Conservation (phyloP, 2,797 vertebrate species). For the Clarias laeviceps region DNA sequence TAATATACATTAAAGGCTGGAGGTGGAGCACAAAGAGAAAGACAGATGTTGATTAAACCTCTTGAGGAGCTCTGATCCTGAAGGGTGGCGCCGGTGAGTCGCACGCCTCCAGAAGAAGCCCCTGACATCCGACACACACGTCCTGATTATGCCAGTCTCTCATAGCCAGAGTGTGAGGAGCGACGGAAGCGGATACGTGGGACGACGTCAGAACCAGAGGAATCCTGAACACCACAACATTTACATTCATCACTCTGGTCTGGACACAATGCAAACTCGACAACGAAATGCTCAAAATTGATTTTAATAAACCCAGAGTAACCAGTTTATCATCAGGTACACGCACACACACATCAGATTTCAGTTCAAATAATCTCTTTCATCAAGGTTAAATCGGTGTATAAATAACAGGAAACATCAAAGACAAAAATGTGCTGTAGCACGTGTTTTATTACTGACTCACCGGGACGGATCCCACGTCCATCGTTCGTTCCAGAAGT, state of each 20-base stretch:
- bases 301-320: background rate
- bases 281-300: background rate
- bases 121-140: slow-evolving; percentile 56
- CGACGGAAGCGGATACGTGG: background rate
- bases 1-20: background rate
- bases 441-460: background rate
- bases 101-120: slow-evolving; percentile 51
- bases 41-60: slow-evolving; percentile 48
- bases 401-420: background rate
- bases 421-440: background rate
- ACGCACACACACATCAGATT: background rate
- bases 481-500: slow-evolving; percentile 61
- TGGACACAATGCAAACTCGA: background rate
- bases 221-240: slow-evolving; percentile 48
- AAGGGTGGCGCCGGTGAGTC: slow-evolving; percentile 31
- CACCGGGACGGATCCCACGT: slow-evolving; percentile 61
- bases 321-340: background rate
- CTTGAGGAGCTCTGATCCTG: slow-evolving; percentile 39
- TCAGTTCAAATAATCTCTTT: background rate
- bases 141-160: slow-evolving; percentile 63
- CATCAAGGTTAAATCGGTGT: background rate
- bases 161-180: slow-evolving; percentile 54
- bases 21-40: background rate
- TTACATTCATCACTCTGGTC: background rate
- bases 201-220: slow-evolving; percentile 59